Percentiles rank a stretch among this genome's conserved stretches.
Conservation (phyloP, 1,140 invertebrate genomes). For the Sycobia sp. region DNA sequence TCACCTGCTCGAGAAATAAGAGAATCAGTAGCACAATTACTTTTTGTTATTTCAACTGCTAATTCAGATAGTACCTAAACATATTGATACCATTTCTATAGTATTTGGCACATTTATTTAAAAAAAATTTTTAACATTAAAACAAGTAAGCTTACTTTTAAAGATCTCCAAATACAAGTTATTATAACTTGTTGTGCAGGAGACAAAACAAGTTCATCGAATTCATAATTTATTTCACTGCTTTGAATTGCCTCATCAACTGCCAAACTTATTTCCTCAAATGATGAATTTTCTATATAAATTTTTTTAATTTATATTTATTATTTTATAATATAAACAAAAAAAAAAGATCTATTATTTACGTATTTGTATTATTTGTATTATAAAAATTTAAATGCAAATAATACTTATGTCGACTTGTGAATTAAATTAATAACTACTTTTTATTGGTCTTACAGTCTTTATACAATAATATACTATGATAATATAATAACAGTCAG, state of each 20-base stretch:
- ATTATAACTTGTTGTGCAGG: slow-evolving; percentile 72
- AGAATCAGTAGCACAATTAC: slow-evolving; percentile 44
- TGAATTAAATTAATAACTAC: no score
- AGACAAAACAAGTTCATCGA: slow-evolving; percentile 59
- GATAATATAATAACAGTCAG: no score
- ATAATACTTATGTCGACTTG: no score
- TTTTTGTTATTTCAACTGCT: slow-evolving; percentile 54
- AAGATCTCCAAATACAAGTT: slow-evolving; percentile 77
- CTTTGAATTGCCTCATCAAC: slow-evolving; percentile 55
- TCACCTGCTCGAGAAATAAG: slow-evolving; percentile 61
- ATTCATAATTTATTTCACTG: slow-evolving; percentile 46
- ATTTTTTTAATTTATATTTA: no score
- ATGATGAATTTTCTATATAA: no score
- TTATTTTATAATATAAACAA: no score
- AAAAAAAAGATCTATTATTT: no score
- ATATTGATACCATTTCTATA: neutral
- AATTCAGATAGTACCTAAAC: slow-evolving; percentile 64
- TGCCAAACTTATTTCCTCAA: slow-evolving; percentile 67
- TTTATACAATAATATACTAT: no score
- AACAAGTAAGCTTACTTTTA: slow-evolving; percentile 66
- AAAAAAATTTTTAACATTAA: neutral
- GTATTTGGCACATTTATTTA: neutral
- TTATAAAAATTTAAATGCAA: no score
- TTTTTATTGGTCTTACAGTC: no score
- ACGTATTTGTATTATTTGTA: no score